A percentile compares a stretch with the other conserved stretches of the same genome.
These are phyloP conservation scores for Coturnix japonica DNA, from an alignment of 2,113 vertebrate genomes.

Conservation along the genomic window DNA sequence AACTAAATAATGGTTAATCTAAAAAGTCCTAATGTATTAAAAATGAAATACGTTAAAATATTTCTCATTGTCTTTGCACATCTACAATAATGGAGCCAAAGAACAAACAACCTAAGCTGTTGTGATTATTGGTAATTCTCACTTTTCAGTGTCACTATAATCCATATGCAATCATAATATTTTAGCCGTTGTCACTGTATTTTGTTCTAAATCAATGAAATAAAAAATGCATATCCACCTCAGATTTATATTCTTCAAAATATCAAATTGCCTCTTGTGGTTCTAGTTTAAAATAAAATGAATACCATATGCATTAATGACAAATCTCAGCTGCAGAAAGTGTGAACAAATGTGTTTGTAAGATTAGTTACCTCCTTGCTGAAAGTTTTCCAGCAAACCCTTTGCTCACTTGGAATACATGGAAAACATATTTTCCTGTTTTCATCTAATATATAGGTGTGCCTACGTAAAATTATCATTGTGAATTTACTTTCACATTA, in stretches of 20 bases:
- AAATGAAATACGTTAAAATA: conserved; percentile 34
- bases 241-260: conserved; percentile 41
- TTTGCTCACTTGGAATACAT: conserved; percentile 1
- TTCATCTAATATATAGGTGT: conserved; percentile 25
- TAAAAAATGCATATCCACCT: conserved; percentile 38
- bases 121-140: conserved; percentile 34
- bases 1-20: not conserved
- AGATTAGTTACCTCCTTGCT: conserved; percentile 10
- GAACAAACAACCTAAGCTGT: not conserved
- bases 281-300: conserved; percentile 57
- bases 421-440: not conserved
- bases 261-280: not conserved
- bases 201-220: conserved; percentile 24
- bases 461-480: conserved; percentile 45
- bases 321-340: not conserved
- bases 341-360: conserved; percentile 26
- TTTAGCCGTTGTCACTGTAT: conserved; percentile 1
- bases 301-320: conserved; percentile 25
- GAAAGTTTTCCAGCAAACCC: conserved; percentile 31
- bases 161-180: not conserved
- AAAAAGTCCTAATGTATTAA: not conserved
- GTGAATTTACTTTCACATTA: conserved; percentile 29
- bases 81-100: conserved; percentile 34
- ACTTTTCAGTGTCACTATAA: conserved; percentile 40
- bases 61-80: conserved; percentile 40